phyloP scores from a whole-genome alignment of 2,797 vertebrate genomes.

The Melopsittacus undulatus region DNA sequence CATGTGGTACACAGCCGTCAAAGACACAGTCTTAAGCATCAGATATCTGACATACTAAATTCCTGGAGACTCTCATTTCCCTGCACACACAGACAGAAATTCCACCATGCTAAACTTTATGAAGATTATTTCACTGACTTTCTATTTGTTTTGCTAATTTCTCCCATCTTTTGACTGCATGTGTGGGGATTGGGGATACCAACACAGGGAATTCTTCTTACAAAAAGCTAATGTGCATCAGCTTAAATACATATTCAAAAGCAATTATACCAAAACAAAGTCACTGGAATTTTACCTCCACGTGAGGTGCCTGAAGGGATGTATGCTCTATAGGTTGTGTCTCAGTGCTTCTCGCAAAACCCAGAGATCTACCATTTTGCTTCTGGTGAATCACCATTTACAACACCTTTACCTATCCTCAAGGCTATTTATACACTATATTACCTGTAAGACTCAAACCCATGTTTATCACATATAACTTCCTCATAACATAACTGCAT shows the following conservation, averaged over 20 bases:
- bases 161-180: background rate
- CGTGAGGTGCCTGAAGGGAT: background rate
- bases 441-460: background rate
- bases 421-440: background rate
- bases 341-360: background rate
- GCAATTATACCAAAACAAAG: background rate
- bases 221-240: background rate
- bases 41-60: background rate
- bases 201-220: background rate
- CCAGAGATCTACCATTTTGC: background rate
- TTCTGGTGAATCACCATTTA: background rate
- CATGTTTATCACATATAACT: rapidly evolving
- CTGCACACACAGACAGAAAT: background rate
- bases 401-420: background rate
- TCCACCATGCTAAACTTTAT: background rate
- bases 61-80: background rate
- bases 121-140: background rate
- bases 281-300: background rate
- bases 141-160: background rate
- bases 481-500: background rate
- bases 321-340: rapidly evolving
- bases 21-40: rapidly evolving
- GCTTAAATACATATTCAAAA: background rate
- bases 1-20: background rate
- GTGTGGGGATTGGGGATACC: rapidly evolving